Percentiles rank a stretch among this genome's conserved stretches.
Evolutionary conservation across 2,113 vertebrate genomes (phyloP).

Genomic region (Eidolon helvum): DNA sequence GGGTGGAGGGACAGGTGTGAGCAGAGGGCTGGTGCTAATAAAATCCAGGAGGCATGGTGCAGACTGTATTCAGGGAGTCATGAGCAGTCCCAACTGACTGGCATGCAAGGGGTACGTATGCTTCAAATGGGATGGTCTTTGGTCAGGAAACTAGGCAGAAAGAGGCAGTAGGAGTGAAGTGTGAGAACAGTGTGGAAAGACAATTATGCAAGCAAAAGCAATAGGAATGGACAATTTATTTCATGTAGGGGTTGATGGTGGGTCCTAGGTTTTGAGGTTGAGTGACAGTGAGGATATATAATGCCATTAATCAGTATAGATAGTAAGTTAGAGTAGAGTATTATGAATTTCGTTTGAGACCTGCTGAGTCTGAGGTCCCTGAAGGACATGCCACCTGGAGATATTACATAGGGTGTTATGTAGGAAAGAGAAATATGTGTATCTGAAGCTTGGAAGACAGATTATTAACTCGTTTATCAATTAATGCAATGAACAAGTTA

Average conservation of each 20-base stretch:
- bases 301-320: not conserved
- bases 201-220: not conserved
- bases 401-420: not conserved
- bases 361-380: not conserved
- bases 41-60: not conserved
- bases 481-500: not conserved
- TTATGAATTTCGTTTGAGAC: not conserved
- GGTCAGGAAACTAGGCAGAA: not conserved
- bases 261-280: not conserved
- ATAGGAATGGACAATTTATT: not conserved
- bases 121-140: not conserved
- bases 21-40: not conserved
- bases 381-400: not conserved
- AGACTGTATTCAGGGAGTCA: not conserved
- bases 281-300: not conserved
- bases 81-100: not conserved
- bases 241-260: not conserved
- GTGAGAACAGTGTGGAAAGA: not conserved
- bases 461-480: not conserved
- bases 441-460: not conserved
- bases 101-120: rapidly evolving
- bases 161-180: not conserved
- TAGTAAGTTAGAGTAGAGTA: not conserved
- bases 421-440: not conserved
- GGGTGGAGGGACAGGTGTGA: not conserved